Conservation (phyloP, 2,113 vertebrate genomes). For the Eulemur rufifrons region DNA sequence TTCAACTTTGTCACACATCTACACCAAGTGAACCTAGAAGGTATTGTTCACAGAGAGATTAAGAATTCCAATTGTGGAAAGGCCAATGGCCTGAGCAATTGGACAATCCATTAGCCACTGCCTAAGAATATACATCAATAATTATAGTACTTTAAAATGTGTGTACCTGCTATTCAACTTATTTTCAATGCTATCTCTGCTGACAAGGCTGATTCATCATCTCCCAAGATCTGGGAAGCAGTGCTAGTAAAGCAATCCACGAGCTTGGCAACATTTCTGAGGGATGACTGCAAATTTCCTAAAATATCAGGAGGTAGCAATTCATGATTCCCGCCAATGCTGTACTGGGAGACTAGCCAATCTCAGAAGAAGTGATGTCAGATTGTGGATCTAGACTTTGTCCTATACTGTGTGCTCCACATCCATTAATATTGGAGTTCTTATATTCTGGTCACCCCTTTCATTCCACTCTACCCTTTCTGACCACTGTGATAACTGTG, state of each 20-base stretch:
- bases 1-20: not conserved
- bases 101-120: not conserved
- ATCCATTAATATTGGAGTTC: not conserved
- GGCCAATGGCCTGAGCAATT: not conserved
- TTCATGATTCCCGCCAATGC: not conserved
- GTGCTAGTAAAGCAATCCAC: not conserved
- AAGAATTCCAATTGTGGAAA: not conserved
- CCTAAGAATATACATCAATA: not conserved
- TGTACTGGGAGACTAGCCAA: not conserved
- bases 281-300: not conserved
- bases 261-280: not conserved
- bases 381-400: not conserved
- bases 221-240: not conserved
- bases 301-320: not conserved
- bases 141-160: not conserved
- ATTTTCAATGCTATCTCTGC: not conserved
- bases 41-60: not conserved
- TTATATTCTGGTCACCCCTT: not conserved
- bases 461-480: not conserved
- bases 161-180: not conserved
- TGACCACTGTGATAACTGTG: no score
- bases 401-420: not conserved
- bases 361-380: not conserved
- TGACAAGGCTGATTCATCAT: not conserved
- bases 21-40: not conserved